A percentile compares a stretch with the other conserved stretches of the same genome.
Evolutionary conservation across 2,797 vertebrate genomes (phyloP).

Genomic region (Propithecus perrieri): DNA sequence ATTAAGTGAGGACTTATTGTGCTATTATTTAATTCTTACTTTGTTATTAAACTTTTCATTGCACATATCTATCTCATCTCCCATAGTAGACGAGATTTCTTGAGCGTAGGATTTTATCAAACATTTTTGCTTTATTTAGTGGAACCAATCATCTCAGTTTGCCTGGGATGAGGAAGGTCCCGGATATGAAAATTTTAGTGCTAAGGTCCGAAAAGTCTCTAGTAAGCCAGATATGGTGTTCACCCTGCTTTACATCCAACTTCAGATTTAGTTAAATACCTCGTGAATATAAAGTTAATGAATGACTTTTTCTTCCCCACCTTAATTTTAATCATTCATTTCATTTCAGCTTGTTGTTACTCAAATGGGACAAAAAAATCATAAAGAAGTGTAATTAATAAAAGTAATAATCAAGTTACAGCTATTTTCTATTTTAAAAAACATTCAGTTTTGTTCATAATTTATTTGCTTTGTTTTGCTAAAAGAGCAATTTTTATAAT

Average conservation of each 20-base stretch:
- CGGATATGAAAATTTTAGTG: not conserved
- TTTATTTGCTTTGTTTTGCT: conserved; percentile 44
- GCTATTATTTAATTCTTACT: conserved; percentile 28
- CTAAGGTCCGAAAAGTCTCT: not conserved
- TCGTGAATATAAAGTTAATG: conserved; percentile 25
- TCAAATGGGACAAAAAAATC: conserved; percentile 30
- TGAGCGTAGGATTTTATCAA: not conserved
- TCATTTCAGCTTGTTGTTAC: conserved; percentile 26
- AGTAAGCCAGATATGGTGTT: not conserved
- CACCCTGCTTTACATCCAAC: not conserved
- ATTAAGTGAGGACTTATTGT: not conserved
- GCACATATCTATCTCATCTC: not conserved
- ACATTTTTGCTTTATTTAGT: conserved; percentile 42
- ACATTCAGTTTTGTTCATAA: not conserved
- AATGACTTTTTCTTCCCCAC: not conserved
- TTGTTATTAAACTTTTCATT: conserved; percentile 49
- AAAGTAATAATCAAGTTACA: not conserved
- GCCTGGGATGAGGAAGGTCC: not conserved
- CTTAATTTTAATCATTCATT: conserved; percentile 37
- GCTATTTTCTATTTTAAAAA: conserved; percentile 37
- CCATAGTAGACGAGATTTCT: not conserved
- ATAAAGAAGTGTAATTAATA: conserved; percentile 22
- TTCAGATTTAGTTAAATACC: conserved; percentile 16
- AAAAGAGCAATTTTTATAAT: not conserved
- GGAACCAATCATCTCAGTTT: not conserved